Percentiles rank a stretch among this genome's conserved stretches.
Evolutionary conservation across 1,140 invertebrate genomes (phyloP).

Genomic region (Papilio polytes): DNA sequence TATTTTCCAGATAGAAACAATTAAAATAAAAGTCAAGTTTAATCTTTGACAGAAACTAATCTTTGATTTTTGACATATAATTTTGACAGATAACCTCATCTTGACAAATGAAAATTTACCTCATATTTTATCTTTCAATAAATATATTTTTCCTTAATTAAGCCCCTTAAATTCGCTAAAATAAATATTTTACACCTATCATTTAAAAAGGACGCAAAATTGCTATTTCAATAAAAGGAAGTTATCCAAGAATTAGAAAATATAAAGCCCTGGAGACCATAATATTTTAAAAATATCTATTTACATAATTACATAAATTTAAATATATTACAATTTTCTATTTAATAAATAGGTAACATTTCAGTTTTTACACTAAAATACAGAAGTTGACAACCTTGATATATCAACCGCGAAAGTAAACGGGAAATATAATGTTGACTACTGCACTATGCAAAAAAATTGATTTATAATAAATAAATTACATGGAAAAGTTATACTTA

Average conservation of each 20-base stretch:
- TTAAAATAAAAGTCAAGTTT: neutral
- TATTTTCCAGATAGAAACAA: neutral
- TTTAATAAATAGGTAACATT: conserved; percentile 23
- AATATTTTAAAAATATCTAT: conserved; percentile 15
- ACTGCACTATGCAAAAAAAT: neutral
- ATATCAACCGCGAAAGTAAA: neutral
- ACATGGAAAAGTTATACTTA: conserved; percentile 32
- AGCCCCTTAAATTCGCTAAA: conserved; percentile 5
- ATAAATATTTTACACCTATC: neutral
- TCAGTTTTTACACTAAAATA: neutral
- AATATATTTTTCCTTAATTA: conserved; percentile 23
- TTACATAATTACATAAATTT: conserved; percentile 6
- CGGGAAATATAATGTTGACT: neutral
- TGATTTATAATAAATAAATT: conserved; percentile 21
- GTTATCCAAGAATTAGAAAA: conserved; percentile 1
- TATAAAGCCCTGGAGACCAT: conserved; percentile 12
- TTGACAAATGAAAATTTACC: neutral
- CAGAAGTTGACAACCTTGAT: neutral
- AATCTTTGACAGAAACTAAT: neutral
- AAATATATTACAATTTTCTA: conserved; percentile 11
- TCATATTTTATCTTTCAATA: neutral
- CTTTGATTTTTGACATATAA: neutral
- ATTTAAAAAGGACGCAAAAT: conserved; percentile 36
- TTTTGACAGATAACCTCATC: neutral
- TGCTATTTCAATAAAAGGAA: conserved; percentile 8